Percentiles rank a stretch among this genome's conserved stretches.
Conservation (phyloP, 1,140 invertebrate species). For the Drosophila orosa region DNA sequence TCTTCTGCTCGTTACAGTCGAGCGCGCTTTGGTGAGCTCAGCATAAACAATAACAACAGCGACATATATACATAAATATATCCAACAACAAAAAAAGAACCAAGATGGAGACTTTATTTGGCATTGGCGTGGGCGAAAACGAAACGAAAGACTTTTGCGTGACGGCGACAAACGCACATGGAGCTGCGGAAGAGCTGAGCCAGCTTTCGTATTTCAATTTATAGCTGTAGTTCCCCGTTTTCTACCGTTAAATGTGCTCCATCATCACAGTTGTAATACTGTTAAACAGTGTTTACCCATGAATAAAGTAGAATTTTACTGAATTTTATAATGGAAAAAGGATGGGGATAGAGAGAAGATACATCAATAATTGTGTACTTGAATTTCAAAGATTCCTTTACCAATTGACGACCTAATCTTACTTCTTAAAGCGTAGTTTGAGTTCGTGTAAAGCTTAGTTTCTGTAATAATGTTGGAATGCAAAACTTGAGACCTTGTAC, state of each 20-base stretch:
- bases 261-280: constrained; percentile 23
- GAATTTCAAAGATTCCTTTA: neutral
- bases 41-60: constrained; percentile 28
- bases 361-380: neutral
- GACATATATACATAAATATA: neutral
- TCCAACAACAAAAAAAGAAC: constrained; percentile 5
- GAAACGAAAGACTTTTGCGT: constrained; percentile 51
- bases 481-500: too few species aligned
- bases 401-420: too few species aligned
- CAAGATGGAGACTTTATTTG: constrained; percentile 32
- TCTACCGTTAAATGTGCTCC: constrained; percentile 26
- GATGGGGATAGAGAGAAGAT: neutral
- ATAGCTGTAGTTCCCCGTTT: constrained; percentile 20
- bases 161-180: constrained; percentile 42
- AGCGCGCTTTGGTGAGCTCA: constrained; percentile 47
- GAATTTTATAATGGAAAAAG: neutral
- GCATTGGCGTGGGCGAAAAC: constrained; percentile 30
- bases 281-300: neutral
- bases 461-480: too few species aligned
- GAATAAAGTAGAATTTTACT: neutral
- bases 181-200: constrained; percentile 10
- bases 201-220: constrained; percentile 28
- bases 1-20: constrained; percentile 50
- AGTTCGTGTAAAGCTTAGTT: neutral
- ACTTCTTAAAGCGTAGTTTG: neutral